A percentile compares a stretch with the other conserved stretches of the same genome.
These are phyloP conservation scores for Rhadina sibilatrix DNA, from an alignment of 2,113 vertebrate genomes.

Conservation along the genomic window DNA sequence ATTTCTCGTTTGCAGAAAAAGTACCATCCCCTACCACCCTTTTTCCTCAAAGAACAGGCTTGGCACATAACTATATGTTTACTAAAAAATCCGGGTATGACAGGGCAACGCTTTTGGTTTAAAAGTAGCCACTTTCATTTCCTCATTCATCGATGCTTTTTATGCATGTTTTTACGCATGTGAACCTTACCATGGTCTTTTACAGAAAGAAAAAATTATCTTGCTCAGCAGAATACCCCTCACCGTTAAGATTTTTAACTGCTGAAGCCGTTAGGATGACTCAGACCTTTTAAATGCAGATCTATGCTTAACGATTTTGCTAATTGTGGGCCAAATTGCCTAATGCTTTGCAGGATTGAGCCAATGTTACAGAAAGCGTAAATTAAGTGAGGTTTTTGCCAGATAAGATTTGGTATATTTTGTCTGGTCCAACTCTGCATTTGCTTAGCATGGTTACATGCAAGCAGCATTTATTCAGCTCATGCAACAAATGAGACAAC, in stretches of 20 bases:
- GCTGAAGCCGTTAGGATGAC: background rate
- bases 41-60: background rate
- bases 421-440: background rate
- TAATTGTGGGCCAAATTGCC: background rate
- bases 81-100: background rate
- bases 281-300: background rate
- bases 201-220: background rate
- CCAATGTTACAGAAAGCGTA: background rate
- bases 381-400: background rate
- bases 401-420: background rate
- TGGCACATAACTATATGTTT: accelerated
- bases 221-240: background rate
- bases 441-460: background rate
- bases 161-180: background rate
- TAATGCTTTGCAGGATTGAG: background rate
- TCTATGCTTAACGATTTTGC: background rate
- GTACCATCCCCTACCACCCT: background rate
- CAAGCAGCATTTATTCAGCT: background rate
- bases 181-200: background rate
- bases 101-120: background rate
- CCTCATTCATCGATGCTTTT: background rate
- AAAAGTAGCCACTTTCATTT: background rate
- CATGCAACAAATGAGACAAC: background rate
- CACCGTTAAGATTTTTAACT: background rate
- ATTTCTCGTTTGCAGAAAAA: background rate